Base-by-base conservation (phyloP, 2,888 invertebrate species). In the Antheraea assamensis region DNA sequence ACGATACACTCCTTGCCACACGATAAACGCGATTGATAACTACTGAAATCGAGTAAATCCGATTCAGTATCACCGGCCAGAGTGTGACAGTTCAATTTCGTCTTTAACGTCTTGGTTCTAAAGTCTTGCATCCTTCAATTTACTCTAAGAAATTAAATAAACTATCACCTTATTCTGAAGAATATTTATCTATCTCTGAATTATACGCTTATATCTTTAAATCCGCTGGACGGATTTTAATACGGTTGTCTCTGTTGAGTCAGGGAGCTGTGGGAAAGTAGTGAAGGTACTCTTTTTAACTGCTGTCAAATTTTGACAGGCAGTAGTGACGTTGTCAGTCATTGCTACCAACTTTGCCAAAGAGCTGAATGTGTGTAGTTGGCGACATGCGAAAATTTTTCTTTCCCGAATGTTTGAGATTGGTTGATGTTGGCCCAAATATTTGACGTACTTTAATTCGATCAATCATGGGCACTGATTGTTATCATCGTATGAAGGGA, bases 241-340 rank as follows among this genome's bases (percentile, higher is more conserved):
- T 68, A 68, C n/a, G 74, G 73, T 74, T 72, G 74, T 68, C 68
- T 19, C 61, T 8, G 61, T 30, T 64, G 30, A 30, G 17, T 64
- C 27, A 68, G 24, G 35, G 35, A 35, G n/a, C 5, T 68, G 68
- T n/a, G n/a, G 21, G 68, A 0, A 19, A 10, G 19, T 68, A n/a
- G 13, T 42, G 42, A 42, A 42, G 35, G 15, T 27, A 13, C 35
- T 35, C n/a, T n/a, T n/a, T n/a, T n/a, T n/a, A n/a, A n/a, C n/a
- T 21, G 35, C 31, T 68, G 68, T 68, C 68, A 68, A 68, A 68
- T 35, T 68, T 35, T 68, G 35, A 68, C 35, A 68, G 30, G 15
- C 3, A 15, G 61, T 27, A 30, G 17, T 31, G 31, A 66, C 15
- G 21, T 8, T n/a, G 35, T 27, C 31, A 68, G 35, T 68, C 31